These are phyloP conservation scores for Drosophila repleta DNA, from an alignment of 1,140 invertebrate species.

Conservation along the genomic window DNA sequence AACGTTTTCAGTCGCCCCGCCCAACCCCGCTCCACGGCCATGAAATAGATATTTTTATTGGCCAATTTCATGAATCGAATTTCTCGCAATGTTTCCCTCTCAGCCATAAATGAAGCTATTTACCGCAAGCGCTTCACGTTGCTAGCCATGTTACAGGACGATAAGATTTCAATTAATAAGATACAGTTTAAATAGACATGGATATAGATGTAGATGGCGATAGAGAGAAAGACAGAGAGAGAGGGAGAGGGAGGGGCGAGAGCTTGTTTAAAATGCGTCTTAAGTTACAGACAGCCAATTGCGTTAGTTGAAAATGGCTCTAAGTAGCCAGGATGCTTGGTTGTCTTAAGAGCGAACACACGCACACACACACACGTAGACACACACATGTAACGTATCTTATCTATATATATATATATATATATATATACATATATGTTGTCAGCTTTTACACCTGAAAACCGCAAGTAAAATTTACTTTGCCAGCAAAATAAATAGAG, in stretches of 20 bases:
- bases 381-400: too few species aligned
- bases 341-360: background rate
- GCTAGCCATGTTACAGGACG: constrained; percentile 33
- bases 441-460: constrained; percentile 24
- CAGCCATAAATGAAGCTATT: constrained; percentile 35
- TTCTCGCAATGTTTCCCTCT: constrained; percentile 21
- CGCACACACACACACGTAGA: background rate
- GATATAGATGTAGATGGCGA: constrained; percentile 3
- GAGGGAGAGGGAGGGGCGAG: too few species aligned
- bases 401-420: too few species aligned
- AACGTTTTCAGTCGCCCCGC: background rate
- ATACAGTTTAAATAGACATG: constrained; percentile 26
- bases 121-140: constrained; percentile 23
- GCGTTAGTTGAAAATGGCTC: constrained; percentile 24
- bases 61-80: constrained; percentile 3
- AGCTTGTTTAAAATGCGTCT: constrained; percentile 13
- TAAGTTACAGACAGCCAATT: constrained; percentile 34
- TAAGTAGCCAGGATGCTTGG: constrained; percentile 19
- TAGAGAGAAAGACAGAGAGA: too few species aligned
- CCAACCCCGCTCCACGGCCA: too few species aligned
- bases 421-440: background rate
- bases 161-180: constrained; percentile 63
- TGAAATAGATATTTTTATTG: constrained; percentile 41
- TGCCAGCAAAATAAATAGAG: constrained; percentile 21
- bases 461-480: constrained; percentile 38